Percentiles rank a stretch among this genome's conserved stretches.
These are phyloP conservation scores for Leucozona laternaria DNA, from an alignment of 2,888 invertebrate genomes.

Conservation along the genomic window DNA sequence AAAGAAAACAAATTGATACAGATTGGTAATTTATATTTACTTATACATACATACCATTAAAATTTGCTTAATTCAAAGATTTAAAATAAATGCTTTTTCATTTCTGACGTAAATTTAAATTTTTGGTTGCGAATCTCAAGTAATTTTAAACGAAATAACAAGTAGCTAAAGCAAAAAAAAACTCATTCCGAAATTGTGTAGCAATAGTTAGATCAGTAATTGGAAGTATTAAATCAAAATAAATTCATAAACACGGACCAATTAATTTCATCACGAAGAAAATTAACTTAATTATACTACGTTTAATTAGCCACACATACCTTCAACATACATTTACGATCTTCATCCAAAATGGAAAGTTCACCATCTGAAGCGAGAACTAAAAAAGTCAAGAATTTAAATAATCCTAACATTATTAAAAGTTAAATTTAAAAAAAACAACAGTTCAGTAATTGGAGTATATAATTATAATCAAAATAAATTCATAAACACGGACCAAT, in stretches of 20 bases:
- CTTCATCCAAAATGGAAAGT: background rate
- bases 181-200: background rate
- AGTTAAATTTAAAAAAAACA: background rate
- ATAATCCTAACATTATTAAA: background rate
- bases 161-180: background rate
- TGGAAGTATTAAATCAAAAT: slow-evolving; percentile 76
- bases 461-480: slow-evolving; percentile 77
- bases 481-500: slow-evolving; percentile 81
- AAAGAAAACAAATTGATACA: no score
- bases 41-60: no score
- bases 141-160: no score
- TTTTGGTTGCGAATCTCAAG: no score
- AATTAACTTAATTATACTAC: background rate
- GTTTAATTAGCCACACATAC: background rate
- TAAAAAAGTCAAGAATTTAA: background rate
- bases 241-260: slow-evolving; percentile 81
- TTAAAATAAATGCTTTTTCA: no score
- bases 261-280: slow-evolving; percentile 73
- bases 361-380: background rate
- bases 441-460: slow-evolving; percentile 55
- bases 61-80: no score
- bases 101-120: no score
- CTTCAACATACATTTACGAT: background rate
- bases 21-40: no score
- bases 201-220: background rate